Evolutionary conservation across 2,797 vertebrate species (phyloP).

Genomic region (Tragopan temminckii): DNA sequence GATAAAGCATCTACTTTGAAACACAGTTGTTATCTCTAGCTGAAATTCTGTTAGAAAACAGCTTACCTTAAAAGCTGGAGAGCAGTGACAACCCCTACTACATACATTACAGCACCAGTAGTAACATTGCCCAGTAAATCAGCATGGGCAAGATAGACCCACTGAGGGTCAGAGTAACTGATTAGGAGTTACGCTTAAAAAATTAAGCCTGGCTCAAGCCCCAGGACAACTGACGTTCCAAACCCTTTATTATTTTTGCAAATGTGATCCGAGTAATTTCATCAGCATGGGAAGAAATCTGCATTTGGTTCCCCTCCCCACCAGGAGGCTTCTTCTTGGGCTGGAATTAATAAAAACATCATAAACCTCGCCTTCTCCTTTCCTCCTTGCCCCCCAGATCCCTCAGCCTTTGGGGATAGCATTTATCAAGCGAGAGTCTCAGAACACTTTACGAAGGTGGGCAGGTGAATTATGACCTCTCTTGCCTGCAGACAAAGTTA

Average conservation of each 20-base stretch:
- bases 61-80: neutral
- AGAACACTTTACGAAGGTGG: neutral
- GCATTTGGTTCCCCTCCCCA: neutral
- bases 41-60: neutral
- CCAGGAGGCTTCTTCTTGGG: neutral
- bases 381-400: neutral
- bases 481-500: neutral
- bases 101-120: neutral
- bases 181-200: neutral
- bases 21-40: neutral
- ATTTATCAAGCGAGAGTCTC: neutral
- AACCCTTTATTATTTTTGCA: slow-evolving; percentile 26
- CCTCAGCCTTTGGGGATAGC: neutral
- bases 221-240: neutral
- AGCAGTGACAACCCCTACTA: neutral
- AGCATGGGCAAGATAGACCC: neutral
- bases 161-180: neutral
- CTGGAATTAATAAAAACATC: slow-evolving; percentile 39
- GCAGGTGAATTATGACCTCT: slow-evolving; percentile 2
- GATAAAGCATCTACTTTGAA: neutral
- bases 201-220: neutral
- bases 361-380: slow-evolving; percentile 5
- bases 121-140: slow-evolving; percentile 39
- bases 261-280: slow-evolving; percentile 22
- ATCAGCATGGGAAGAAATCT: slow-evolving; percentile 2